Percentiles rank a stretch among this genome's conserved stretches.
These are phyloP conservation scores for Platycheirus albimanus DNA, from an alignment of 2,888 invertebrate genomes.

Conservation along the genomic window DNA sequence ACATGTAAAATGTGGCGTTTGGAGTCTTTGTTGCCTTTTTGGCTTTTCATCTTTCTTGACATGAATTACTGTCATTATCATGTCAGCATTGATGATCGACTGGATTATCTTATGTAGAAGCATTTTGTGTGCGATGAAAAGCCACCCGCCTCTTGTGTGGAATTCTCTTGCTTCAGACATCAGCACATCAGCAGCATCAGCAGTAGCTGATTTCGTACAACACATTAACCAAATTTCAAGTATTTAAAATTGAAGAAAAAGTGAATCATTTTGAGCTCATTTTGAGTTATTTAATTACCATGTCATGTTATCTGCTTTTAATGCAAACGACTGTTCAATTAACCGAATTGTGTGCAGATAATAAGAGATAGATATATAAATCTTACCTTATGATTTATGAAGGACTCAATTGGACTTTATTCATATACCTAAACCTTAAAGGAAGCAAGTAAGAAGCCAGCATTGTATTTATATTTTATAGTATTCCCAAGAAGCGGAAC, in stretches of 20 bases:
- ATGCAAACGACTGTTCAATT: conserved; percentile 23
- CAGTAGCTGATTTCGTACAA: conserved; percentile 65
- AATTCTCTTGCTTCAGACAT: conserved; percentile 37
- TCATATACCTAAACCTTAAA: too few species aligned
- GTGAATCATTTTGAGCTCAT: conserved; percentile 31
- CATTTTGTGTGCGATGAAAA: conserved; percentile 69
- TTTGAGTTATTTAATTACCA: conserved; percentile 29
- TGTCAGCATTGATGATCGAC: conserved; percentile 73
- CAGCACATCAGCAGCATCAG: conserved; percentile 15
- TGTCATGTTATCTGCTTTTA: conserved; percentile 23
- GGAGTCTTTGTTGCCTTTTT: conserved; percentile 58
- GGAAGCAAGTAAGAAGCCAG: too few species aligned
- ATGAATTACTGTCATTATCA: conserved; percentile 74
- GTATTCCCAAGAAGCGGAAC: too few species aligned
- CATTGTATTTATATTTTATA: too few species aligned
- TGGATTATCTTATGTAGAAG: conserved; percentile 69
- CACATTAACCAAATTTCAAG: too few species aligned
- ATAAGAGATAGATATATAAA: too few species aligned
- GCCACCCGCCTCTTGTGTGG: conserved; percentile 67
- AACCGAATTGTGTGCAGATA: too few species aligned
- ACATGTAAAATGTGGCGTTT: conserved; percentile 46
- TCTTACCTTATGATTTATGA: too few species aligned
- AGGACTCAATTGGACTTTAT: too few species aligned
- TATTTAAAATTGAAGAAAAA: conserved; percentile 21
- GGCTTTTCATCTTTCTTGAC: conserved; percentile 68